Base-by-base conservation (phyloP, 2,888 invertebrate species). In the Entomobrya proxima region DNA sequence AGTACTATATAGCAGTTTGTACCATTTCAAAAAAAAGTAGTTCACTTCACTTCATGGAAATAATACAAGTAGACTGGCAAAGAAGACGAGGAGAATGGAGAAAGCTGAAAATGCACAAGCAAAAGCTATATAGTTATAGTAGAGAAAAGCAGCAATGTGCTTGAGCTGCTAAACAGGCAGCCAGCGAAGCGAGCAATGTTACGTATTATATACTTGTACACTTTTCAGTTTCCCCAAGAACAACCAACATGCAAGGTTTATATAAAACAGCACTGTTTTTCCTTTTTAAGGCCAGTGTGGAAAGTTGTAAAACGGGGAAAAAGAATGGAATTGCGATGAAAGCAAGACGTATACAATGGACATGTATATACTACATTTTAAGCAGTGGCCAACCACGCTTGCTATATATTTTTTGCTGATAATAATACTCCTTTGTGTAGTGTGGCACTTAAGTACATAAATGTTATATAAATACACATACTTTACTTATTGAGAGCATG, bases 151-250 rank as follows among this genome's bases (percentile, higher is more conserved):
- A 2, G 24, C 21, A n/a, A n/a, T 40, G 40, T 40, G 69, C 35
- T 35, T 18, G 32, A 18, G 44, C 44, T 24, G 15, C 30, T 32
- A 67, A 30, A 15, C 32, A 69, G 52, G 15, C 50, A 67, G 67
- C 24, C 80, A 80, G 69, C 80, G 27, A 80, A 69, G 69, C 80
- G 67, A 80, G 80, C 69, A 67, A 80, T 80, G 80, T 80, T 55
- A 55, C 80, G 44, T 75, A 76, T 76, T 76, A 76, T 58, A 76
- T 52, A 35, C 69, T 69, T 52, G 35, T 52, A 69, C 67, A 69
- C 74, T 82, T 75, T 80, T 61, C 64, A 82, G 58, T 72, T 72
- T 80, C 55, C 30, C 44, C 44, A 64, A 27, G 74, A 37, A 2
- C 69, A 40, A 37, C 27, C 15, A 58, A 18, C 74, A 52, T 35